Evolutionary conservation across 1,140 invertebrate genomes (phyloP), one percentile per base, ranked within the genome.

Genomic region (Bombus soroeensis): DNA sequence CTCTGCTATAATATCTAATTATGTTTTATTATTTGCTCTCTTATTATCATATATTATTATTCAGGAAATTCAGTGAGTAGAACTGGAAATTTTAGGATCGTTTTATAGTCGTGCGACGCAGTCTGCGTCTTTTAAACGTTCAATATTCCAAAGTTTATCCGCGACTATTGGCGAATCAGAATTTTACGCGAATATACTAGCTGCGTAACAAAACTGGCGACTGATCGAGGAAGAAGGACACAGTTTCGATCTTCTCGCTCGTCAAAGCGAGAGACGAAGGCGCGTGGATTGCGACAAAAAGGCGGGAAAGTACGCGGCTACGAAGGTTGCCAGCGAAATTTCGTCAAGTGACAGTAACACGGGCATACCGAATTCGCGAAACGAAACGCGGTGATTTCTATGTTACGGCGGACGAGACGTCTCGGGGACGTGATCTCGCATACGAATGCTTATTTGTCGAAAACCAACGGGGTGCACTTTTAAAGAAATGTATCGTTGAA

Each of bases 321-420:
- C 32, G 75, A 15, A 73, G 39, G 66, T 66, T 34, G 59, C 2
- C 57, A 71, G 81, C 57, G 81, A 66, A 83, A 83, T 83, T 83
- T 83, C 72, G 81, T 28, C 72, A 9, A 71, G 13, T 18, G 53
- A 18, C 53, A 47, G n/a, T 32, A 10, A 15, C 39, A 0, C 10
- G 0, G 39, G 71, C 57, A 66, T 66, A 66, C 72, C 5, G 72
- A 53, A 28, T 41, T 25, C 53, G 22, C 15, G 66, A 8, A 37
- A 57, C 79, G 47, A 71, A 34, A 34, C 71, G 15, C 1, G 28
- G 5, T 12, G 68, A 41, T 71, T 41, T 32, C 68, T 47, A n/a
- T 34, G 59, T 73, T 62, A 43, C 8, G n/a, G 15, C 39, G 18
- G 22, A 47, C 70, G 34, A 82, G 39, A 75, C 53, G 39, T 74